Conservation (phyloP, 2,888 invertebrate species). For the Clunio marinus region DNA sequence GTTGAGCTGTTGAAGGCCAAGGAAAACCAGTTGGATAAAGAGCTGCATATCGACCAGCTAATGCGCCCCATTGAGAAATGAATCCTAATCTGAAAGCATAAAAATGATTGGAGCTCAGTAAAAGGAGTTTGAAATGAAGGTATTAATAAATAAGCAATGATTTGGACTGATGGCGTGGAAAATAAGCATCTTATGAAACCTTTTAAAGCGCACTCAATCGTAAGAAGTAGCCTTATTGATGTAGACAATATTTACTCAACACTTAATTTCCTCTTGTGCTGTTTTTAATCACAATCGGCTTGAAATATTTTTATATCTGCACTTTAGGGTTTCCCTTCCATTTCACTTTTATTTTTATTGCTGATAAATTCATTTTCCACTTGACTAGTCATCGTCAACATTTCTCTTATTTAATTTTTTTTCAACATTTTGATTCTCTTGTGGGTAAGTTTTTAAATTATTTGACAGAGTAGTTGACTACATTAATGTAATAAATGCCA, state of each 20-base stretch:
- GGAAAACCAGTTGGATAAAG: constrained; percentile 63
- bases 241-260: not conserved
- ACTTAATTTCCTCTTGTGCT: not conserved
- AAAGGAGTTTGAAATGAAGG: too few species aligned
- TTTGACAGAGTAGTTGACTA: too few species aligned
- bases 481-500: not conserved
- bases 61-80: constrained; percentile 76
- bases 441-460: too few species aligned
- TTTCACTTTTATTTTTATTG: not conserved
- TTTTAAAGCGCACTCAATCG: constrained; percentile 2
- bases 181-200: constrained; percentile 24
- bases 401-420: too few species aligned
- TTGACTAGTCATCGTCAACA: not conserved
- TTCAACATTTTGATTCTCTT: too few species aligned
- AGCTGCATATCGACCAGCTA: constrained; percentile 70
- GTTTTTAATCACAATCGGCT: not conserved
- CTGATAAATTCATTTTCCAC: too few species aligned
- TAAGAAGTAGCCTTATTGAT: constrained; percentile 12
- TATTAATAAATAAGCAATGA: too few species aligned
- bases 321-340: constrained; percentile 9
- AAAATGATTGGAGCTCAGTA: too few species aligned
- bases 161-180: constrained; percentile 11
- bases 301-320: not conserved
- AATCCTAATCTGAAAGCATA: constrained; percentile 68
- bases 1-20: constrained; percentile 52